Conservation (phyloP, 2,888 invertebrate genomes). For the Actias luna region DNA sequence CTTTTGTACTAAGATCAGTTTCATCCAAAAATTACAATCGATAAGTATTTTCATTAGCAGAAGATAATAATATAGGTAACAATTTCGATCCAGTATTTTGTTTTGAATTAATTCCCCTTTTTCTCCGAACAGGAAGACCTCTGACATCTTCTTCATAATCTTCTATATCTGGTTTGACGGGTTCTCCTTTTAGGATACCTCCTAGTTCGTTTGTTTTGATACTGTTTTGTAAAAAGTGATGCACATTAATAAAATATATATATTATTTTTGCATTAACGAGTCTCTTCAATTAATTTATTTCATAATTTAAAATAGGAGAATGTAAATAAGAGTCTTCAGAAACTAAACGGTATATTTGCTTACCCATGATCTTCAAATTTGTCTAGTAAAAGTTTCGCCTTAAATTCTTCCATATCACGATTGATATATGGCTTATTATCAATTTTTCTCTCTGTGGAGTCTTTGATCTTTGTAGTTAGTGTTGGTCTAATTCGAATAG, state of each 20-base stretch:
- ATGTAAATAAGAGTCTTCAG: no score
- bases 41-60: neutral
- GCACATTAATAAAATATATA: neutral
- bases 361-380: slow-evolving; percentile 34
- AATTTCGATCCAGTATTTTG: neutral
- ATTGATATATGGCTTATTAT: slow-evolving; percentile 9
- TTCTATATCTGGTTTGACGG: slow-evolving; percentile 38
- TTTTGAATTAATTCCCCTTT: slow-evolving; percentile 32
- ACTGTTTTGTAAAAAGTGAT: slow-evolving; percentile 1
- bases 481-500: slow-evolving; percentile 13
- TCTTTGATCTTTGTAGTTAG: slow-evolving; percentile 14
- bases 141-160: slow-evolving; percentile 62
- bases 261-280: neutral
- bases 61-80: neutral
- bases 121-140: slow-evolving; percentile 56
- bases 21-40: neutral
- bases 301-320: no score
- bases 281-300: no score
- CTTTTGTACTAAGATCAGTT: neutral
- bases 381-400: slow-evolving; percentile 34
- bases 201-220: slow-evolving; percentile 13
- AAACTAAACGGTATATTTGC: slow-evolving; percentile 12
- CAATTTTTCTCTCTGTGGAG: neutral
- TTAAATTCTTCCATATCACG: slow-evolving; percentile 31
- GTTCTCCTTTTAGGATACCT: slow-evolving; percentile 18